Percentiles rank a stretch among this genome's conserved stretches.
Conservation (phyloP, 2,888 invertebrate genomes). For the Heterodera filipjevi region DNA sequence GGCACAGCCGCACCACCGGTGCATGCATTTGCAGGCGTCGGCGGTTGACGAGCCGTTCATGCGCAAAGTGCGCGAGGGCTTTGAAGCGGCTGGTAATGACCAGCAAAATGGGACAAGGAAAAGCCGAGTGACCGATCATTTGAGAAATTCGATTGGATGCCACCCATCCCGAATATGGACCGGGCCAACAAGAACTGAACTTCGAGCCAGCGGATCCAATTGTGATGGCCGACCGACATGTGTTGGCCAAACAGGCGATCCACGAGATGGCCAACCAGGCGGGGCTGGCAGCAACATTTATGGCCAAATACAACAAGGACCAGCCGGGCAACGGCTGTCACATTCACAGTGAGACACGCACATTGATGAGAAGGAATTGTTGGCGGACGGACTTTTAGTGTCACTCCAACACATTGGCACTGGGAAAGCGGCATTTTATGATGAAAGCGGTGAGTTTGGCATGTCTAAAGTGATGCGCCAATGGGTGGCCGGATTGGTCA, state of each 20-base stretch:
- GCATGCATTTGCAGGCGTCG: constrained; percentile 12
- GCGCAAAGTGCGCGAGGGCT: constrained; percentile 13
- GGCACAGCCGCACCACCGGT: constrained; percentile 16
- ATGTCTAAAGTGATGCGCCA: constrained; percentile 16
- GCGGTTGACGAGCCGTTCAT: constrained; percentile 17
- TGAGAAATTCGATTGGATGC: constrained; percentile 12
- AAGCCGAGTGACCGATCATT: not conserved
- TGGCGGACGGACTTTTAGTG: constrained; percentile 17
- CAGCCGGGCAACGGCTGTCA: constrained; percentile 11
- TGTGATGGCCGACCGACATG: constrained; percentile 24
- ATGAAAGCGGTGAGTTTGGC: constrained; percentile 1
- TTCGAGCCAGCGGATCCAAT: constrained; percentile 16
- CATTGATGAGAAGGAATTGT: not conserved
- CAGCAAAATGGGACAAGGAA: too few species aligned
- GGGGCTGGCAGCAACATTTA: constrained; percentile 19
- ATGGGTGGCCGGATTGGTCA: constrained; percentile 19
- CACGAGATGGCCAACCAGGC: constrained; percentile 20
- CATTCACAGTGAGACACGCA: constrained; percentile 20
- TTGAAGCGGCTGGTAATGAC: constrained; percentile 19
- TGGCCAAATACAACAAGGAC: constrained; percentile 13
- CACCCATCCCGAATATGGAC: constrained; percentile 15
- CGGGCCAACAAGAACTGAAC: constrained; percentile 23
- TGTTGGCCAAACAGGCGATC: constrained; percentile 19
- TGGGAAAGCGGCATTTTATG: constrained; percentile 11
- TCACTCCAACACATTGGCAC: constrained; percentile 9